Base-by-base conservation (phyloP, 2,888 invertebrate genomes). In the Lutraria lutraria region DNA sequence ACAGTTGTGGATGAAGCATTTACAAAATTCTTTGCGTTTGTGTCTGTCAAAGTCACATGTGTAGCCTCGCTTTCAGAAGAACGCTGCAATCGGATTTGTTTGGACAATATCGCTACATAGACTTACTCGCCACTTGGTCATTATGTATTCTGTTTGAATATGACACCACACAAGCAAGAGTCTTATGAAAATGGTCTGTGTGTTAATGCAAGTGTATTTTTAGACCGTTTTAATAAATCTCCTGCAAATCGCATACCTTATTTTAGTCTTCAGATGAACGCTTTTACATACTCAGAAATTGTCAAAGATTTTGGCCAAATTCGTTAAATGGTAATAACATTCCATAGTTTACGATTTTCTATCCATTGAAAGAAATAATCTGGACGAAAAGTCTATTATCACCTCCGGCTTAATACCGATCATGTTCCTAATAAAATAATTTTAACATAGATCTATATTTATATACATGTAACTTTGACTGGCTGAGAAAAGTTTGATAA, bases 81-180 rank as follows among this genome's bases (percentile, higher is more conserved):
- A 76, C 76, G 76, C 76, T 76, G 34, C 34, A 76, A 31, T 76
- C 76, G 16, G 76, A 76, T 16, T 25, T 76, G 76, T 76, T 76
- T 31, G 29, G 76, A 15, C 31, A 31, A 34, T 31, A 76, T 76
- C 34, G 31, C 76, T 34, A 34, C n/a, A n/a, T 34, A 34, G 76
- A 76, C 25, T 76, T 76, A 34, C 16, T 76, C 25, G 25, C 63
- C 63, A 12, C 63, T 8, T 68, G 25, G 25, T 68, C 63, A 68
- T n/a, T 43, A 43, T n/a, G 63, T 68, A 68, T 68, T n/a, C 6
- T 68, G n/a, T 25, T 68, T 25, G 25, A 8, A 25, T 25, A 25
- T 68, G 63, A 12, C 63, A 68, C 8, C 63, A 68, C 25, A 68
- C 8, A 25, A n/a, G 25, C 25, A 25, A 68, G 63, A 68, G 13